Evolutionary conservation across 2,797 vertebrate genomes (phyloP).

Genomic region (Acomys russatus): DNA sequence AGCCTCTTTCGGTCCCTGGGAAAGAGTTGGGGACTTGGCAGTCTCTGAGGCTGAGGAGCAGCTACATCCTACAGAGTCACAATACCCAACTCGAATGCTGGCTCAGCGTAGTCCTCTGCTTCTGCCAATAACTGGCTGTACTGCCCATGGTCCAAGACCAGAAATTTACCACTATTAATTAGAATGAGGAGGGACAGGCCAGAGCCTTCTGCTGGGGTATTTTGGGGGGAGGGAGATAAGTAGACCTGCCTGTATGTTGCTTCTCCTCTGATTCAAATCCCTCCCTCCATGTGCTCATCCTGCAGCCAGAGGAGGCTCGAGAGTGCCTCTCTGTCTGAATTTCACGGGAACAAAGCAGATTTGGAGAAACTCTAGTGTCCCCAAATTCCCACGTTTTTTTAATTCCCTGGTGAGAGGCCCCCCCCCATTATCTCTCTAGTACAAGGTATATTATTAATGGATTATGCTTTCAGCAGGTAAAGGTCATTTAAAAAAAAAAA

Average conservation of each 20-base stretch:
- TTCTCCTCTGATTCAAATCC: background rate
- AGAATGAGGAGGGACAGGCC: background rate
- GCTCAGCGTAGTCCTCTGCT: background rate
- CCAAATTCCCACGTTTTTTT: slow-evolving; percentile 83
- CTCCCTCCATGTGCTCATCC: background rate
- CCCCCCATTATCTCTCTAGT: slow-evolving; percentile 85
- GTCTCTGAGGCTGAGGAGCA: background rate
- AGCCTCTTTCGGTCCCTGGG: background rate
- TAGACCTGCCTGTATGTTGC: background rate
- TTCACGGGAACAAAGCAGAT: slow-evolving; percentile 48
- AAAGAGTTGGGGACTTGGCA: background rate
- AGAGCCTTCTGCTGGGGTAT: background rate
- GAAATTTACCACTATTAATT: background rate
- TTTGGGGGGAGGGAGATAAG: background rate
- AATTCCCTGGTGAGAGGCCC: slow-evolving; percentile 78
- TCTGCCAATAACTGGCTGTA: background rate
- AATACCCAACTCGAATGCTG: background rate
- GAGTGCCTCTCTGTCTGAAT: slow-evolving; percentile 15
- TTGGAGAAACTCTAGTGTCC: slow-evolving; percentile 72
- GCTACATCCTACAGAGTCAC: background rate
- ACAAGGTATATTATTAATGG: slow-evolving; percentile 87
- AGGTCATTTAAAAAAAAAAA: slow-evolving; percentile 86
- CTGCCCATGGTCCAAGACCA: background rate
- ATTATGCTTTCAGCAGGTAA: slow-evolving; percentile 87
- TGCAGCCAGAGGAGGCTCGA: background rate